Conservation (phyloP, 2,797 vertebrate species). For the Antrozous pallidus region DNA sequence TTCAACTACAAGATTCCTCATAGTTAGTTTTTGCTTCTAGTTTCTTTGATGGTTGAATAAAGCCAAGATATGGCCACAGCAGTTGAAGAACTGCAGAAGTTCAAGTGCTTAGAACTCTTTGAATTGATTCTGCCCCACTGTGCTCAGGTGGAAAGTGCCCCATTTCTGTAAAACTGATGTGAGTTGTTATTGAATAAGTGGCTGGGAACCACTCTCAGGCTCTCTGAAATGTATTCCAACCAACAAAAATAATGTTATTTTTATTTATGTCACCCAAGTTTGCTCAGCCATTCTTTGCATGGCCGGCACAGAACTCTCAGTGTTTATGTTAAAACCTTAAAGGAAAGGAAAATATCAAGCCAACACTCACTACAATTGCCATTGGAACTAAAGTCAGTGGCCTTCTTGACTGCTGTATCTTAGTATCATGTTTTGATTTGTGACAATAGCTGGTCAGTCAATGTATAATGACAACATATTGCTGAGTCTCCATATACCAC, state of each 20-base stretch:
- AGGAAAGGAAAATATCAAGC: constrained; percentile 4
- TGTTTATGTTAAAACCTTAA: constrained; percentile 60
- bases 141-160: not conserved
- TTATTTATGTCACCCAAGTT: constrained; percentile 58
- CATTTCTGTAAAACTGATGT: not conserved
- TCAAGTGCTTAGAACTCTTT: not conserved
- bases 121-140: not conserved
- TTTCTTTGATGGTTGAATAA: not conserved
- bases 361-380: not conserved
- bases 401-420: not conserved
- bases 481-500: constrained; percentile 30
- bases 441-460: constrained; percentile 51
- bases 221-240: constrained; percentile 39
- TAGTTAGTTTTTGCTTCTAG: not conserved
- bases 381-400: not conserved
- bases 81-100: not conserved
- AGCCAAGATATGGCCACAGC: not conserved
- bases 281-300: constrained; percentile 34
- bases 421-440: constrained; percentile 38
- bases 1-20: not conserved
- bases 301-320: constrained; percentile 18
- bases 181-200: not conserved
- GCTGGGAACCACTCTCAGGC: not conserved
- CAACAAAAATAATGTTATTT: constrained; percentile 69
- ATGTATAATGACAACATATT: not conserved